phyloP scores from a whole-genome alignment of 2,797 vertebrate genomes.

The Clarias platycephalus region DNA sequence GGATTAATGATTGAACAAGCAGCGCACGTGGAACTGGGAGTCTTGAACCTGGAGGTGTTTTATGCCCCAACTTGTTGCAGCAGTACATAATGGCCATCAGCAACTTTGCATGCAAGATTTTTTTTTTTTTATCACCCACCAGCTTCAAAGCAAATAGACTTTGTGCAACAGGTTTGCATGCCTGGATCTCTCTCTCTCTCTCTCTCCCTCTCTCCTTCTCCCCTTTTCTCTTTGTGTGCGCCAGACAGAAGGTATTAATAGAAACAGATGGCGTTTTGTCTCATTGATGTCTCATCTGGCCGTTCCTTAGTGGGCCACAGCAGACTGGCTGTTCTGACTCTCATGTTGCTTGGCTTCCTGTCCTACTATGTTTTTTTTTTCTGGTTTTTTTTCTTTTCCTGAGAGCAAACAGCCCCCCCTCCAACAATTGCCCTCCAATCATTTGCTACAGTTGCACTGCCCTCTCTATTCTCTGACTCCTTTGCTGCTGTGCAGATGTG shows the following conservation, averaged over 20 bases:
- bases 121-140: conserved; percentile 26
- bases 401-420: conserved; percentile 35
- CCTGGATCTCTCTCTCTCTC: conserved; percentile 19
- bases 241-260: conserved; percentile 55
- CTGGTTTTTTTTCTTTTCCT: neutral
- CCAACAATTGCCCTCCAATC: conserved; percentile 7
- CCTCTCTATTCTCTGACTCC: neutral
- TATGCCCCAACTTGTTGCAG: conserved; percentile 19
- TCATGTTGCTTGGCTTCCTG: conserved; percentile 44
- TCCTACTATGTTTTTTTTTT: conserved; percentile 24
- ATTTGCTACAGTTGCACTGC: conserved; percentile 21
- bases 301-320: conserved; percentile 52
- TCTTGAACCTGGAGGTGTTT: neutral
- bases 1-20: neutral
- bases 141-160: conserved; percentile 50
- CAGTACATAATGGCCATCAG: conserved; percentile 27
- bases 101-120: conserved; percentile 43
- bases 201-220: conserved; percentile 16
- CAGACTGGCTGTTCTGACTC: conserved; percentile 22
- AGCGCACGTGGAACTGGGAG: neutral
- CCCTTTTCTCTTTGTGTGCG: conserved; percentile 21
- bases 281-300: conserved; percentile 62
- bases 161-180: conserved; percentile 45
- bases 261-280: conserved; percentile 60
- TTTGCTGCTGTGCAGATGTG: conserved; percentile 47